Evolutionary conservation across 2,888 invertebrate species (phyloP).

Genomic region (Bruchidius siliquastri): DNA sequence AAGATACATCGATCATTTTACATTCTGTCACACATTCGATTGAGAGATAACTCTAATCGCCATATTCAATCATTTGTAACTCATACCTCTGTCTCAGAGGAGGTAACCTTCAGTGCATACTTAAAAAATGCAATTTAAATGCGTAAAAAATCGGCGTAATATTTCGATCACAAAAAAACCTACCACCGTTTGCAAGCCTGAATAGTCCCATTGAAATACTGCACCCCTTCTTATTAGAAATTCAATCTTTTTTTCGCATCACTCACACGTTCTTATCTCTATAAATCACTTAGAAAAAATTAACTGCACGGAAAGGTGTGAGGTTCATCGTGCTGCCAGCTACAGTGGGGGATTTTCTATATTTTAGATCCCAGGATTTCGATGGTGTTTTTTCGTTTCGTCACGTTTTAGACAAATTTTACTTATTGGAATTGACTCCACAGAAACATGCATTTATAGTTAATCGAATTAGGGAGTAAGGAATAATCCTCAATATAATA

Average conservation of each 20-base stretch:
- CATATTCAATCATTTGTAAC: neutral
- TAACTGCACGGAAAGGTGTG: slow-evolving; percentile 38
- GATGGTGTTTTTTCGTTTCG: too few species aligned
- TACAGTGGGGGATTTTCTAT: slow-evolving; percentile 20
- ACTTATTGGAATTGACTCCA: too few species aligned
- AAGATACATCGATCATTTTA: neutral
- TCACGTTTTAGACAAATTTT: too few species aligned
- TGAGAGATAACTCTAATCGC: neutral
- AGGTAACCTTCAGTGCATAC: neutral
- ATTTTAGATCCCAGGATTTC: neutral
- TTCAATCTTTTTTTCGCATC: slow-evolving; percentile 18
- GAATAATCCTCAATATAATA: too few species aligned
- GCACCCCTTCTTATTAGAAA: slow-evolving; percentile 19
- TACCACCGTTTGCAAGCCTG: slow-evolving; percentile 1
- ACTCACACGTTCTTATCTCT: slow-evolving; percentile 29
- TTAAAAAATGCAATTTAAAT: slow-evolving; percentile 18
- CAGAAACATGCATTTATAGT: too few species aligned
- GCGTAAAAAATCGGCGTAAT: slow-evolving; percentile 6
- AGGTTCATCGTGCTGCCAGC: slow-evolving; percentile 40
- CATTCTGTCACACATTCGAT: neutral
- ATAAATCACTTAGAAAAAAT: slow-evolving; percentile 38
- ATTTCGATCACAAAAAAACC: slow-evolving; percentile 2
- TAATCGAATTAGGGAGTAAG: too few species aligned
- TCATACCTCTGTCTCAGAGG: neutral
- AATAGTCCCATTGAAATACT: neutral